These are phyloP conservation scores for Pseudoatta argentina DNA, from an alignment of 1,140 invertebrate genomes.

Conservation along the genomic window DNA sequence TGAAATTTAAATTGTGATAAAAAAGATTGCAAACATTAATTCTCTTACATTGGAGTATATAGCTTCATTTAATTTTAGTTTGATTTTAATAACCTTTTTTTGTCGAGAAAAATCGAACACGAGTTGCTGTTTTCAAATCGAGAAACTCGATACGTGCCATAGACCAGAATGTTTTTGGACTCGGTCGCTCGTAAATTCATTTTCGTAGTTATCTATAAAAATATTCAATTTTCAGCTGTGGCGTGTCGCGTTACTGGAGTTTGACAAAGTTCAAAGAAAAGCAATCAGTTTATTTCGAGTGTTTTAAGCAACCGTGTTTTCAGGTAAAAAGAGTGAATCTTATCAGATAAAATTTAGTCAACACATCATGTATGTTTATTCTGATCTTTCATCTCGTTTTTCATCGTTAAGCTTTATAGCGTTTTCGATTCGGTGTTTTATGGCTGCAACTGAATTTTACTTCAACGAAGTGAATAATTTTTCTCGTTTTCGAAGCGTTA, in stretches of 20 bases:
- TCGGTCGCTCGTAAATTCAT: neutral
- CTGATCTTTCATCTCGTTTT: conserved; percentile 1
- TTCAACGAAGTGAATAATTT: neutral
- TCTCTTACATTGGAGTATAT: too few relatives aligned
- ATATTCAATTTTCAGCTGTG: neutral
- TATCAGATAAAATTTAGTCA: neutral
- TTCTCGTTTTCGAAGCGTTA: conserved; percentile 1
- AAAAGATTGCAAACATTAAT: too few relatives aligned
- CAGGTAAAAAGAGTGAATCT: neutral
- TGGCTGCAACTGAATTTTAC: conserved; percentile 18
- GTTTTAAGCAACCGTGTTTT: neutral
- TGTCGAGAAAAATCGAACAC: neutral
- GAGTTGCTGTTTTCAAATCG: conserved; percentile 24
- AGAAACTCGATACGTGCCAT: conserved; percentile 51
- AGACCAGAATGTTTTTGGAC: conserved; percentile 20
- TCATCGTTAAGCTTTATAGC: neutral
- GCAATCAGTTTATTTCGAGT: neutral
- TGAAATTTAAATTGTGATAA: too few relatives aligned
- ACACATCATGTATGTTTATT: neutral
- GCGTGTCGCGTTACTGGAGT: neutral
- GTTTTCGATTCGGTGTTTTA: conserved; percentile 3
- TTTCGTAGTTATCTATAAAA: neutral
- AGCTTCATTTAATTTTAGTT: neutral
- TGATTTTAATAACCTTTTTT: neutral
- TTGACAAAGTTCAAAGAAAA: conserved; percentile 6